Evolutionary conservation across 1,140 invertebrate species (phyloP), one percentile per base, ranked within the genome.

Genomic region (Rhagoletis pomonella): DNA sequence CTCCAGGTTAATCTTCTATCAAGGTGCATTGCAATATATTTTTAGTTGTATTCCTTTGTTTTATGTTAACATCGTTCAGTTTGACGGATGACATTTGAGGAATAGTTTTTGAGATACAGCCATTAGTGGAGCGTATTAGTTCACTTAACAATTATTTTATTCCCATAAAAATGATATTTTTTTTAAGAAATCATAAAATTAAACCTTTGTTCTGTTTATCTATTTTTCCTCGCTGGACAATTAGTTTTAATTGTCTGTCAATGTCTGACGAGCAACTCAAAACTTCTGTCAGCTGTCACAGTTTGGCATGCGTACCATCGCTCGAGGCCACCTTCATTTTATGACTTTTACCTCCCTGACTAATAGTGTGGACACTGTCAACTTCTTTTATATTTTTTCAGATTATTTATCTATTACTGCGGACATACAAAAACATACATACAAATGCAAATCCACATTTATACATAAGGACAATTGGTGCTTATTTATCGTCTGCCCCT

Each of bases 211-310:
- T 29, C 29, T 1, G 29, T 29, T 29, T 29, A 0, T 29, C 29
- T 29, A 29, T 29, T 29, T 29, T 29, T 29, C 29, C 29, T 29
- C 29, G 29, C 29, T 29, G 29, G 29, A 29, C 29, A 29, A 29
- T 29, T 29, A 17, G 47, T 81, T 55, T 73, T 81, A 81, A 50
- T 81, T 81, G 42, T 55, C 73, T 42, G 44, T 55, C 47, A 81
- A 81, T 81, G 73, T 81, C 47, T 81, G 44, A 55, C n/a, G 47
- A 55, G 7, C 12, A 81, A 19, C 73, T 19, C n/a, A 81, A 81
- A 55, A 73, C 39, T 73, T 73, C 10, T 44, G 69, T 4, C 17
- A 47, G 67, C 67, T 73, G 42, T 44, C 42, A 73, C 5, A 73
- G 42, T 44, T 17, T 47, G 29, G 29, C 29, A 29, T 62, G 60